A percentile compares a stretch with the other conserved stretches of the same genome.
Conservation (phyloP, 2,888 invertebrate genomes). For the Nemapogon koenigi region DNA sequence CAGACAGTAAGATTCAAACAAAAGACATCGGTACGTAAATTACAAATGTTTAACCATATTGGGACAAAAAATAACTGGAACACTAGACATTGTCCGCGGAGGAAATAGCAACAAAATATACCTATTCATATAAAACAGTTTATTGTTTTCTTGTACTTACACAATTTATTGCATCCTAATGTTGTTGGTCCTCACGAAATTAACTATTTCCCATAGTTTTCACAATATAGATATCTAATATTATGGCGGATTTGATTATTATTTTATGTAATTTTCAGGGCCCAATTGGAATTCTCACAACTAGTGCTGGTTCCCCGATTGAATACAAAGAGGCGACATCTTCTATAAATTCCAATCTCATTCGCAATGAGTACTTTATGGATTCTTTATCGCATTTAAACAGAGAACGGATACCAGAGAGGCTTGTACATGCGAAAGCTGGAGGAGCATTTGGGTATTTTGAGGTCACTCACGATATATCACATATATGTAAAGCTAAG, state of each 20-base stretch:
- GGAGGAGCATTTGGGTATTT: slow-evolving; percentile 88
- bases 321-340: slow-evolving; percentile 72
- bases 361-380: slow-evolving; percentile 79
- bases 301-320: slow-evolving; percentile 79
- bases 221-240: no score
- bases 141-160: no score
- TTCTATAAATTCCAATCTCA: slow-evolving; percentile 77
- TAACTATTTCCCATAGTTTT: no score
- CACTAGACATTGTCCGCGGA: no score
- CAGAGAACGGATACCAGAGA: slow-evolving; percentile 88
- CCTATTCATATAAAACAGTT: no score
- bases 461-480: slow-evolving; percentile 83
- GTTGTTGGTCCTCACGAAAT: no score
- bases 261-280: no score
- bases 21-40: slow-evolving; percentile 25
- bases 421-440: slow-evolving; percentile 93
- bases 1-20: slow-evolving; percentile 33
- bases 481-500: slow-evolving; percentile 75
- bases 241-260: no score
- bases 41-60: background rate
- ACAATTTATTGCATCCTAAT: no score
- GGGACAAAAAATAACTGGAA: no score
- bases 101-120: no score
- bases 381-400: slow-evolving; percentile 81
- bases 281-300: slow-evolving; percentile 67